Evolutionary conservation across 2,113 vertebrate species (phyloP).

Genomic region (Enhydra lutris): DNA sequence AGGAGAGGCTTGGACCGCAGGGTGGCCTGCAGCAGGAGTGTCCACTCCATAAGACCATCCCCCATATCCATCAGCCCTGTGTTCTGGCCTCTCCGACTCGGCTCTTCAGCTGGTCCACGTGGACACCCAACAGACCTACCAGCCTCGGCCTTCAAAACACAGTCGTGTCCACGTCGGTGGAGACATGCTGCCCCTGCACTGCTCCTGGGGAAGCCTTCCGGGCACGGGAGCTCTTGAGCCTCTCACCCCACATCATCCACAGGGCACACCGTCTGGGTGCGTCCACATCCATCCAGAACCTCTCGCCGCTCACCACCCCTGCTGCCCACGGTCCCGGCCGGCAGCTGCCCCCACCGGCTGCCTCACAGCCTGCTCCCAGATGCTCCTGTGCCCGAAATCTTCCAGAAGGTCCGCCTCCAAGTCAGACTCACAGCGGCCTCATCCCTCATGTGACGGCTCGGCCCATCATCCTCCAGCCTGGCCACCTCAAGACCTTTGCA

Average conservation of each 20-base stretch:
- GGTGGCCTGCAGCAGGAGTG: background rate
- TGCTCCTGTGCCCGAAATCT: background rate
- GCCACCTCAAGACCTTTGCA: background rate
- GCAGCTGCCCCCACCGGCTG: background rate
- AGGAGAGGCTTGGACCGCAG: background rate
- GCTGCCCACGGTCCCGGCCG: background rate
- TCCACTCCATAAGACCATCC: no score
- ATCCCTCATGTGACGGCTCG: background rate
- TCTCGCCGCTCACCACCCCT: no score
- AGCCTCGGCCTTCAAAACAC: no score
- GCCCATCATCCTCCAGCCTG: background rate
- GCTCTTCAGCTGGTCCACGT: background rate
- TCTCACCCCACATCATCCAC: background rate
- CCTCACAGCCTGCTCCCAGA: background rate
- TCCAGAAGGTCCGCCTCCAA: background rate
- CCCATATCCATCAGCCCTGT: background rate
- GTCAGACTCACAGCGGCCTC: background rate
- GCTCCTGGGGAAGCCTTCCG: no score
- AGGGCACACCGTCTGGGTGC: accelerated
- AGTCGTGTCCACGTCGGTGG: background rate
- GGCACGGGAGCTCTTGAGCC: background rate
- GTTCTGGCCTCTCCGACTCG: background rate
- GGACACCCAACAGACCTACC: background rate
- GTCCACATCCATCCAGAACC: background rate
- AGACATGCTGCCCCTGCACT: background rate